phyloP scores from a whole-genome alignment of 1,140 invertebrate genomes.

The Tetranychus cinnabarinus region DNA sequence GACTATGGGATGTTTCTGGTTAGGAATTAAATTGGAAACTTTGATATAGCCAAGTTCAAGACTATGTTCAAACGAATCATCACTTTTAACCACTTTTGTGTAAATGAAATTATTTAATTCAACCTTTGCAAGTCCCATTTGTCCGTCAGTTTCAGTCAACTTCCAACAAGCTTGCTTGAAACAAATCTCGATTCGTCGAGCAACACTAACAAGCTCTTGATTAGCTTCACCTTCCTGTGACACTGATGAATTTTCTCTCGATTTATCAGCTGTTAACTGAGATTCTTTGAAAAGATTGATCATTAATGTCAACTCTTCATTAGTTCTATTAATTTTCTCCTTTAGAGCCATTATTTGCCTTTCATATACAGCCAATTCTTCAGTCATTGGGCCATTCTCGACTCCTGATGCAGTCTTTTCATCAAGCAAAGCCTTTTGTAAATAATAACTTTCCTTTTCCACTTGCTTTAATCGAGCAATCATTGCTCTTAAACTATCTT shows the following conservation, averaged over 20 bases:
- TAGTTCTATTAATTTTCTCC: constrained; percentile 52
- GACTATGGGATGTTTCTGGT: constrained; percentile 81
- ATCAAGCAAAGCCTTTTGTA: constrained; percentile 40
- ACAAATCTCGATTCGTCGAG: constrained; percentile 82
- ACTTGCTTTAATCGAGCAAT: constrained; percentile 51
- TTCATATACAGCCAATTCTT: constrained; percentile 6
- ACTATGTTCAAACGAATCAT: constrained; percentile 89
- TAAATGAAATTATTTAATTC: constrained; percentile 90
- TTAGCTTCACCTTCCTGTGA: constrained; percentile 23
- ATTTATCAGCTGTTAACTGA: constrained; percentile 28
- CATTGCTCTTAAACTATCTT: constrained; percentile 48
- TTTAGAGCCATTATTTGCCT: constrained; percentile 57
- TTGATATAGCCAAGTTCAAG: constrained; percentile 88
- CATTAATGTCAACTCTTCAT: constrained; percentile 81
- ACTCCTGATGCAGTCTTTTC: background rate
- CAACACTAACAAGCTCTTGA: constrained; percentile 24
- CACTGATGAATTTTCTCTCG: constrained; percentile 9
- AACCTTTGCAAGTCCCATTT: constrained; percentile 84
- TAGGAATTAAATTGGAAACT: constrained; percentile 79
- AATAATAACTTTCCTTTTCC: constrained; percentile 71
- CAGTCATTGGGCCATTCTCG: background rate
- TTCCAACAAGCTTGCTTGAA: constrained; percentile 98
- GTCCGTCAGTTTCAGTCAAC: constrained; percentile 86
- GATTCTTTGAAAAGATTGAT: constrained; percentile 60
- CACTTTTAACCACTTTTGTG: constrained; percentile 82